A percentile compares a stretch with the other conserved stretches of the same genome.
These are phyloP conservation scores for Microcebus griseorufus DNA, from an alignment of 2,113 vertebrate species.

Conservation along the genomic window DNA sequence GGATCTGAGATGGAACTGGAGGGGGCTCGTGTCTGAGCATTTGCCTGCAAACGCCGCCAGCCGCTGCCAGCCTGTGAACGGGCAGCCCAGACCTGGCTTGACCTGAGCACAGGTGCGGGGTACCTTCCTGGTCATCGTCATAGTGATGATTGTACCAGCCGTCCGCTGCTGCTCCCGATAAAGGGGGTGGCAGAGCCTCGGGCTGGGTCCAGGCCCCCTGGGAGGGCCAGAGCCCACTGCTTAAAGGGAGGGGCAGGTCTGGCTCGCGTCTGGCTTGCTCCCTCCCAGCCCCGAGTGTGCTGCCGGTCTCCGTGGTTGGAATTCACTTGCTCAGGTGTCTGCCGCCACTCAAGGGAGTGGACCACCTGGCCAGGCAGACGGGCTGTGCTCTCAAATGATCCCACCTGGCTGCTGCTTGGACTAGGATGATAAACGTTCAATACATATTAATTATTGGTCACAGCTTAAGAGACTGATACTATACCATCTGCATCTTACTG, in stretches of 20 bases:
- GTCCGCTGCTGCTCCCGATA: too few relatives aligned
- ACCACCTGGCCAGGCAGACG: neutral
- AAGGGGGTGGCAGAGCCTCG: neutral
- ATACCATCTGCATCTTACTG: neutral
- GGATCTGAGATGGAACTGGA: neutral
- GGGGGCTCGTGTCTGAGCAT: neutral
- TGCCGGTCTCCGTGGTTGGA: neutral
- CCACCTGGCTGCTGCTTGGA: neutral
- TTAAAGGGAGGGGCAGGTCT: neutral
- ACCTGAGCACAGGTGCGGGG: neutral
- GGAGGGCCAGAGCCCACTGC: neutral
- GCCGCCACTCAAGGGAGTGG: too few relatives aligned
- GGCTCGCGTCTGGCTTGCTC: neutral
- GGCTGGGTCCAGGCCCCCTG: neutral
- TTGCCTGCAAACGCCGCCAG: neutral
- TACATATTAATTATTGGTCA: neutral
- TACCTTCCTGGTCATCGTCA: fast-evolving
- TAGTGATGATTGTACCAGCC: fast-evolving
- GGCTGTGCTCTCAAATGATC: neutral
- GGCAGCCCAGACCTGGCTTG: neutral
- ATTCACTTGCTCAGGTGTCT: neutral
- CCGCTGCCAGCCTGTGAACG: neutral
- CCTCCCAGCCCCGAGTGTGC: neutral
- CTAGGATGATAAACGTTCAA: neutral
- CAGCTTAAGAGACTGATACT: neutral